These are phyloP conservation scores for Drosophila nr. medialis DNA, from an alignment of 2,888 invertebrate species.

Conservation along the genomic window DNA sequence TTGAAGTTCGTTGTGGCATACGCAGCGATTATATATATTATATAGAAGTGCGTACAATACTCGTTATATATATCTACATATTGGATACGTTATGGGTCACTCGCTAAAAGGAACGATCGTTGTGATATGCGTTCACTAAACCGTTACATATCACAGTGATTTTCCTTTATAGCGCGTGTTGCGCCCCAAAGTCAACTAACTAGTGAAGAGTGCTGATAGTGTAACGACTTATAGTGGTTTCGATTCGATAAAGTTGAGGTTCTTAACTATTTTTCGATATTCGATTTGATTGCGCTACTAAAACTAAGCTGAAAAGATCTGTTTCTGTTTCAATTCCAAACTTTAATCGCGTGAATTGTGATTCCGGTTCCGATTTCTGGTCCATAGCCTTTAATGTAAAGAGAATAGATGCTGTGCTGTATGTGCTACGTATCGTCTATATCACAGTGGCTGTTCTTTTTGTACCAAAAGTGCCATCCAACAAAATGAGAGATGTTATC, in stretches of 20 bases:
- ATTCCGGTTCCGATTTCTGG: neutral
- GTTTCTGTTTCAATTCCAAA: neutral
- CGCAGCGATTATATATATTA: slow-evolving; percentile 41
- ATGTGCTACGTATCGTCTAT: slow-evolving; percentile 58
- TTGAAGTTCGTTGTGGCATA: slow-evolving; percentile 83
- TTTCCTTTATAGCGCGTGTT: slow-evolving; percentile 83
- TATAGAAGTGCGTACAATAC: neutral
- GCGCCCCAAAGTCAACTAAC: slow-evolving; percentile 17
- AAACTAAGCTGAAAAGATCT: neutral
- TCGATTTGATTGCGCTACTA: neutral
- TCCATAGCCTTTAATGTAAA: slow-evolving; percentile 69
- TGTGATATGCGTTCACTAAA: slow-evolving; percentile 82
- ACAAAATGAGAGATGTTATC: slow-evolving; percentile 13
- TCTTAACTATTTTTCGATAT: neutral
- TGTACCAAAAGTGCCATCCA: slow-evolving; percentile 69
- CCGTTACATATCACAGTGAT: slow-evolving; percentile 84
- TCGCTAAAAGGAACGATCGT: slow-evolving; percentile 84
- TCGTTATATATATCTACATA: neutral
- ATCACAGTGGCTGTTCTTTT: slow-evolving; percentile 85
- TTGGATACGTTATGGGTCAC: slow-evolving; percentile 34
- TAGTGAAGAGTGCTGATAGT: neutral
- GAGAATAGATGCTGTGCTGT: slow-evolving; percentile 78
- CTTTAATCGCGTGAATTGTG: neutral
- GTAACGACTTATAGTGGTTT: neutral
- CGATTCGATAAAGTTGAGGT: neutral